phyloP scores from a whole-genome alignment of 2,888 invertebrate species.

The Spicauda simplicius region DNA sequence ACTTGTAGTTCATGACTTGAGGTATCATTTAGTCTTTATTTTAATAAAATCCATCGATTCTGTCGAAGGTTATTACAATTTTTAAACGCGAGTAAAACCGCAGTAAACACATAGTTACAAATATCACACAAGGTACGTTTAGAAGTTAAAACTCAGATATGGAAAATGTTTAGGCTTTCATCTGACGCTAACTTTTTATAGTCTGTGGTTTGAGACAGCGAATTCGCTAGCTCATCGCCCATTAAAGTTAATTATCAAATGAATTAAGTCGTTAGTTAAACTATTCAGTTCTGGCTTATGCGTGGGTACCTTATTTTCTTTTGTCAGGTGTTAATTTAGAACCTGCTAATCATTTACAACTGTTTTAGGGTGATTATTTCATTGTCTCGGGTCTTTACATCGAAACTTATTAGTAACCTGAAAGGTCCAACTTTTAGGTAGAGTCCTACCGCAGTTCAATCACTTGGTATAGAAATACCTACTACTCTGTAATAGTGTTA shows the following conservation, averaged over 20 bases:
- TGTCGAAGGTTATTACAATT: too few species aligned
- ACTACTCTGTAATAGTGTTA: too few species aligned
- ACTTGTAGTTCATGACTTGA: too few species aligned
- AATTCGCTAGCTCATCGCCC: background rate
- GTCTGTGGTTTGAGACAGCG: background rate
- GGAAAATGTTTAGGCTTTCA: background rate
- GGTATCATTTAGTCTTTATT: too few species aligned
- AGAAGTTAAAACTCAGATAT: background rate
- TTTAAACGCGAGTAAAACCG: too few species aligned
- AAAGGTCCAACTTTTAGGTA: background rate
- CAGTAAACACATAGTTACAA: too few species aligned
- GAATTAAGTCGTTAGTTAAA: conserved; percentile 7
- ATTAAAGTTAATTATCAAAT: conserved; percentile 2
- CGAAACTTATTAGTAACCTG: background rate
- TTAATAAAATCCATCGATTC: too few species aligned
- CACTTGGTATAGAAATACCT: too few species aligned
- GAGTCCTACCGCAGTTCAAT: too few species aligned
- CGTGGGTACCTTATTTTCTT: background rate
- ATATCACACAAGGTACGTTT: too few species aligned
- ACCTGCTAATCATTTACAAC: conserved; percentile 2
- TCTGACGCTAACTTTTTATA: conserved; percentile 7
- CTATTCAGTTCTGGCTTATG: background rate
- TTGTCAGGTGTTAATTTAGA: conserved; percentile 2
- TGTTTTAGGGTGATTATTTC: background rate
- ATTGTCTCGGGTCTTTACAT: background rate